A percentile compares a stretch with the other conserved stretches of the same genome.
Conservation (phyloP, 2,113 vertebrate genomes). For the Arizona elegans region DNA sequence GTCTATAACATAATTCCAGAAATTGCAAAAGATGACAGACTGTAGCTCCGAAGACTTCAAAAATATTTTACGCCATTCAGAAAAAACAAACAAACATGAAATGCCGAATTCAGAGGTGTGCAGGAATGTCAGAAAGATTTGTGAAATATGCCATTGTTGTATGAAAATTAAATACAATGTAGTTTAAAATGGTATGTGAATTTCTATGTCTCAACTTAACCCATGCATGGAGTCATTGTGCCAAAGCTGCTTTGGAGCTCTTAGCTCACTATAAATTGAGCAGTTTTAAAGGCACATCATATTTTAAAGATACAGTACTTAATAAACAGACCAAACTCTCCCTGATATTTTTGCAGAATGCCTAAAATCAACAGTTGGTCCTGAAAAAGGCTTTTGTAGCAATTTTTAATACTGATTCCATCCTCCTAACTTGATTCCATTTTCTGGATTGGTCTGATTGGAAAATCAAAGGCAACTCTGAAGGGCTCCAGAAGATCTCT, state of each 20-base stretch:
- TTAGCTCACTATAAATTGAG: neutral
- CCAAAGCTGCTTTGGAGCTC: neutral
- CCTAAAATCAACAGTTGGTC: neutral
- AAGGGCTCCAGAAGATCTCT: neutral
- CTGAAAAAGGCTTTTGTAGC: neutral
- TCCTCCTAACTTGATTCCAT: neutral
- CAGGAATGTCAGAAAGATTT: neutral
- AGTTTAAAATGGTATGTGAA: neutral
- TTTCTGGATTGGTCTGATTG: neutral
- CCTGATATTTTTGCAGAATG: neutral
- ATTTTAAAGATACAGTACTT: neutral
- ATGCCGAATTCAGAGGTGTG: neutral
- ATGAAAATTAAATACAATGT: neutral
- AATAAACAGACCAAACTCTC: neutral
- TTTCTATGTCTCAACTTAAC: neutral
- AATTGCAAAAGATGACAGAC: neutral
- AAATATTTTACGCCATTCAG: neutral
- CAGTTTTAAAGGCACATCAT: neutral
- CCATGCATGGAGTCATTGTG: neutral
- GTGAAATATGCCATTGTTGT: neutral
- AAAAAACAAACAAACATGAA: neutral
- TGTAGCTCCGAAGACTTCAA: neutral
- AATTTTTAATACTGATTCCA: neutral
- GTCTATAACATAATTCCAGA: neutral
- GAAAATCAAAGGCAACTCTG: neutral